Conservation (phyloP, 2,888 invertebrate genomes). For the Patella ulyssiponensis region DNA sequence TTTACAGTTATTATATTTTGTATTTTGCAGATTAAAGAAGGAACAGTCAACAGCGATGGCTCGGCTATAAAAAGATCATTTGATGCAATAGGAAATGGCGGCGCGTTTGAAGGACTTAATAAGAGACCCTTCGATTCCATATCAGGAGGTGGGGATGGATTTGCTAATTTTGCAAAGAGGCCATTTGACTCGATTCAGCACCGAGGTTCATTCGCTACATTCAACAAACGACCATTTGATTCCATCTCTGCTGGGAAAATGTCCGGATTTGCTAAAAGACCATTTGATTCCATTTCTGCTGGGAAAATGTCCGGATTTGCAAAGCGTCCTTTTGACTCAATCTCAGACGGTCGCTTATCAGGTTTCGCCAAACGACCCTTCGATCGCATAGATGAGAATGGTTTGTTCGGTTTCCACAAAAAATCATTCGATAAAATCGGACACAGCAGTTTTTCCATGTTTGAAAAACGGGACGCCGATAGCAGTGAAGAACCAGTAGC, state of each 20-base stretch:
- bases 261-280: conserved; percentile 33
- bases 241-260: conserved; percentile 27
- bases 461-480: no score
- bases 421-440: conserved; percentile 15
- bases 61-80: conserved; percentile 14
- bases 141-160: conserved; percentile 22
- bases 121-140: conserved; percentile 35
- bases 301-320: conserved; percentile 26
- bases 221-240: conserved; percentile 36
- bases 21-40: neutral
- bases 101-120: conserved; percentile 35
- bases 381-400: conserved; percentile 20
- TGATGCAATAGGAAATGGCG: conserved; percentile 30
- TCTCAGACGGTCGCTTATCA: conserved; percentile 23
- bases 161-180: conserved; percentile 33
- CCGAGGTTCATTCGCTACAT: conserved; percentile 32
- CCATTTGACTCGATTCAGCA: conserved; percentile 31
- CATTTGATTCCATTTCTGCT: conserved; percentile 32
- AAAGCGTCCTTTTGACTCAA: conserved; percentile 31
- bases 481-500: no score
- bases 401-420: conserved; percentile 15
- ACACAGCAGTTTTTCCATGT: conserved; percentile 1
- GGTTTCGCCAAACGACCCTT: conserved; percentile 29
- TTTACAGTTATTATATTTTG: no score
- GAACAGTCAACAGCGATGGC: neutral